Evolutionary conservation across 1,140 invertebrate species (phyloP), one percentile per base, ranked within the genome.

Genomic region (Ptiloglossa arizonensis): DNA sequence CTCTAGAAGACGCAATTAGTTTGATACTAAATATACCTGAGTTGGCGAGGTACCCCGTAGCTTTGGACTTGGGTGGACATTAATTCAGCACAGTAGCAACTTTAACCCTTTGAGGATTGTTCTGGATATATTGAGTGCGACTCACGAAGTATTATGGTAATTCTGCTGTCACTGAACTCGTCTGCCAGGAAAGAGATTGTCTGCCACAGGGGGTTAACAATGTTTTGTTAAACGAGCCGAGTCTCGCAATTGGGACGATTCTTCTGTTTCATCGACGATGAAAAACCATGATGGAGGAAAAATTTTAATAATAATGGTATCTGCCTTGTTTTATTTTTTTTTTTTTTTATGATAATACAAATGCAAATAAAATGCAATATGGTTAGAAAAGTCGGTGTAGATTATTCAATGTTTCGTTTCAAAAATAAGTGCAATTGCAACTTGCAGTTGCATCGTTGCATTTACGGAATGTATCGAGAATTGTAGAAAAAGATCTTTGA

Each of bases 1-100:
- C 24, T 32, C 15, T 15, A 68, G 41, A 32, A 50, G 24, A 68
- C 38, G 38, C 69, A 76, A 60, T 69, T 69, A 59, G 22, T 48
- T 27, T 29, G 73, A 75, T 68, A 48, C 17, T 32, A 64, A 73
- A 73, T 69, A n/a, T n/a, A 41, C 57, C 24, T 35, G 35, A 76
- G 32, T 27, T 75, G 64, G 50, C 19, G 9, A 38, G 46, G 71
- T 64, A 66, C 22, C 41, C 41, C 24, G 41, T 66, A 77, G 74
- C 69, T 79, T 79, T 79, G 68, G 68, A 70, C 24, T 29, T 70
- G 76, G 76, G 69, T 73, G 24, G 19, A 57, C 17, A 72, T 73
- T 73, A 72, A 72, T 78, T 62, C 22, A 54, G 75, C 75, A 78
- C 68, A n/a, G 44, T 63, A 54, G 35, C 63, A 22, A 48, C 54